Evolutionary conservation across 2,113 vertebrate genomes (phyloP), one percentile per base, ranked within the genome.

Genomic region (Himantopus leucocephalus): DNA sequence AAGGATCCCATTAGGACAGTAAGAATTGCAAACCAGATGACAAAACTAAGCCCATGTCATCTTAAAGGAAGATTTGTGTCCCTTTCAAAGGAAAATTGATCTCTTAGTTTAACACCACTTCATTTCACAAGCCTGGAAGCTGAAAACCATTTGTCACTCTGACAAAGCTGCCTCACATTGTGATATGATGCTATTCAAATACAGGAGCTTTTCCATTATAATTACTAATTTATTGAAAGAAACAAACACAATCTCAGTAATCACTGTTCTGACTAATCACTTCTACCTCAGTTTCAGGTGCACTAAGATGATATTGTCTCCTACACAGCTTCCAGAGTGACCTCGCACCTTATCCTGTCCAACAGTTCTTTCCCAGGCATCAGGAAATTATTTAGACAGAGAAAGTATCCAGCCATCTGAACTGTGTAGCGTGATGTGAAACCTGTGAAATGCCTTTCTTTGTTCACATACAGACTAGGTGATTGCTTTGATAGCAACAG

Each of bases 401-500:
- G 64, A 43, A 82, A 71, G 29, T 21, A 67, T 20, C 90, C 88
- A 74, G 76, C 86, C 3, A 4, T 1, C 32, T 47, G 88, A 90
- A 85, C 66, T 72, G 84, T 20, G 76, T 43, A 66, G 23, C 66
- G 4, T 26, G 4, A 14, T 48, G 87, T 20, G 88, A 82, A 76
- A 73, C 67, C 66, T 88, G 56, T 23, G 83, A 81, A 56, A 89
- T 9, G 52, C 67, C 50, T 43, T 20, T 13, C 93, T 94, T 91
- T 92, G 81, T 79, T 94, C 94, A 32, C 73, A 37, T 37, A 73
- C 84, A 70, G 94, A 30, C 74, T 30, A 41, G 88, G 68, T 87
- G 88, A 94, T 89, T 83, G 90, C 88, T 97, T 96, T 96, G 94
- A 96, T 96, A 97, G 85, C 94, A 94, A 90, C 71, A 93, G 89